phyloP scores from a whole-genome alignment of 2,113 vertebrate species.

The Pristiophorus japonicus region DNA sequence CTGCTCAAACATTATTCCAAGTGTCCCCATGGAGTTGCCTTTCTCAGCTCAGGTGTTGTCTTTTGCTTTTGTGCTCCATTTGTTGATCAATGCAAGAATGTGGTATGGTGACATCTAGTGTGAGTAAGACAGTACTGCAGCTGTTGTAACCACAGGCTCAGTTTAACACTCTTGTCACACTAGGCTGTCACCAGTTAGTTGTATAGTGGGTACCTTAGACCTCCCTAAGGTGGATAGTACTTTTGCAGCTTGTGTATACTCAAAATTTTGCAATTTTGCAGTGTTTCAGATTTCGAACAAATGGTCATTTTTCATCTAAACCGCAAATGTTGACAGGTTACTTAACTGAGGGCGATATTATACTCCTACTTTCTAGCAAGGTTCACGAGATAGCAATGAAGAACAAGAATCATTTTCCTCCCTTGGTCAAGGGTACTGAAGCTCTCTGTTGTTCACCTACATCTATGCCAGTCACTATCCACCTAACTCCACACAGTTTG shows the following conservation, averaged over 20 bases:
- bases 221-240: neutral
- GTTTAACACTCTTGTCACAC: neutral
- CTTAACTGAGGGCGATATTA: neutral
- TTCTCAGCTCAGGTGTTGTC: neutral
- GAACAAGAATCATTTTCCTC: neutral
- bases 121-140: neutral
- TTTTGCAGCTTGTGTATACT: neutral
- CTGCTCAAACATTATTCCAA: neutral
- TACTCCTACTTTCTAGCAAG: neutral
- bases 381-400: neutral
- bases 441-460: neutral
- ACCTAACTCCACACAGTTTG: neutral
- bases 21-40: neutral
- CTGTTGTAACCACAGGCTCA: neutral
- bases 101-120: conserved; percentile 5
- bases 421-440: neutral
- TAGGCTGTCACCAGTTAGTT: neutral
- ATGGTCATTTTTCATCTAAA: neutral
- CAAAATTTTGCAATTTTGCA: neutral
- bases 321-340: neutral
- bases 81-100: neutral
- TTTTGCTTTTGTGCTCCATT: neutral
- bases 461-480: neutral
- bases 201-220: neutral
- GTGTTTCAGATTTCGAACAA: neutral